These are phyloP conservation scores for Gopherus evgoodei DNA, from an alignment of 2,113 vertebrate species.

Conservation along the genomic window DNA sequence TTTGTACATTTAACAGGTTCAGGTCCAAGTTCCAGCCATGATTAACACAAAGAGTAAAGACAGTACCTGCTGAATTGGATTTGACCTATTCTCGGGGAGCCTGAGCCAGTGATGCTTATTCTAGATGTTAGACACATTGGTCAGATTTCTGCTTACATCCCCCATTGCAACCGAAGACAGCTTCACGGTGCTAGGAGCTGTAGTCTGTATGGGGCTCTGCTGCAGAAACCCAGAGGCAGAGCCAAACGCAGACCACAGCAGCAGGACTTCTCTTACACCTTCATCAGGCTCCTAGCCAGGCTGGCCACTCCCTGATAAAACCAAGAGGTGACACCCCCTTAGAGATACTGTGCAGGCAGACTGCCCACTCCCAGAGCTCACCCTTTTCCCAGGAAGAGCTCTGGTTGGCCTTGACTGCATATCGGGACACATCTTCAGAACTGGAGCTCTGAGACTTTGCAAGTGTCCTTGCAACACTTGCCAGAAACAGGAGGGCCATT, in stretches of 20 bases:
- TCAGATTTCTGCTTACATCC: background rate
- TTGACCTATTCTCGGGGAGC: background rate
- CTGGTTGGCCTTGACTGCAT: too few relatives aligned
- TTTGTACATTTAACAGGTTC: background rate
- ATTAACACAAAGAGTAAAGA: background rate
- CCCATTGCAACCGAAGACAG: background rate
- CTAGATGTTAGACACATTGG: background rate
- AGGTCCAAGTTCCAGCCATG: background rate
- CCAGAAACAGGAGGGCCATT: background rate
- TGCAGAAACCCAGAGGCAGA: background rate
- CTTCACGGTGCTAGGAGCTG: background rate
- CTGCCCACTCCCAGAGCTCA: too few relatives aligned
- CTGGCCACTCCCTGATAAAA: background rate
- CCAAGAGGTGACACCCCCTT: too few relatives aligned
- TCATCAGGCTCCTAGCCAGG: background rate
- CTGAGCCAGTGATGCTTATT: background rate
- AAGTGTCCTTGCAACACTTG: background rate
- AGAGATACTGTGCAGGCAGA: too few relatives aligned
- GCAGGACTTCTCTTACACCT: background rate
- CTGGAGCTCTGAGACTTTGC: too few relatives aligned
- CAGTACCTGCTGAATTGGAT: background rate
- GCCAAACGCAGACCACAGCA: background rate
- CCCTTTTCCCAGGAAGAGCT: background rate
- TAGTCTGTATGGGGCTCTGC: background rate
- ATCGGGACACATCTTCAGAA: too few relatives aligned